Evolutionary conservation across 2,797 vertebrate genomes (phyloP).

Genomic region (Tangara arthus): DNA sequence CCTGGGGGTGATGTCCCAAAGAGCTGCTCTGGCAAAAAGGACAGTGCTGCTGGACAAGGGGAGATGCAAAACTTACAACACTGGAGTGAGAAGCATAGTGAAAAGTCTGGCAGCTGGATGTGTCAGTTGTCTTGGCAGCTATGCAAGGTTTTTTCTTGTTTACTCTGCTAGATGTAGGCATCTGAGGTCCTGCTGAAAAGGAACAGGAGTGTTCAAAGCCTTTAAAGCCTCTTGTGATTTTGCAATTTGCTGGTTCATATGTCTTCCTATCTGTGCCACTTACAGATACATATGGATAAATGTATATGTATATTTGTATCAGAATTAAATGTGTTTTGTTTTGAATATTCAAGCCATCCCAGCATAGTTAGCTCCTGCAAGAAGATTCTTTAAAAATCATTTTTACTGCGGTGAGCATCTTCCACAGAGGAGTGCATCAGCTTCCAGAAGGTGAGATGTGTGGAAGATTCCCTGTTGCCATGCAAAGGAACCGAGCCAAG

Average conservation of each 20-base stretch:
- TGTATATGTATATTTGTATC: neutral
- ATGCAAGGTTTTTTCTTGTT: neutral
- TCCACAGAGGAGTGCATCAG: neutral
- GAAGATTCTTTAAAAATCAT: neutral
- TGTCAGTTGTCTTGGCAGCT: neutral
- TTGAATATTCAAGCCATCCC: neutral
- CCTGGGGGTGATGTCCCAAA: neutral
- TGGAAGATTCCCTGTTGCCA: neutral
- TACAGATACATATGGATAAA: neutral
- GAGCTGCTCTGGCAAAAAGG: neutral
- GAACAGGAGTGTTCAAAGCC: neutral
- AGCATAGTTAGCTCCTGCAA: neutral
- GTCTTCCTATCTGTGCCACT: neutral
- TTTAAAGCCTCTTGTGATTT: neutral
- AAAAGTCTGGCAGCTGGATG: neutral
- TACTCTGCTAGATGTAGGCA: neutral
- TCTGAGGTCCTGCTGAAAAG: neutral
- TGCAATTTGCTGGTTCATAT: neutral
- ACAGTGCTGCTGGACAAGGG: neutral
- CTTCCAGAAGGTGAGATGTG: neutral
- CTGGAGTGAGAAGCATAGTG: accelerated
- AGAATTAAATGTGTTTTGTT: neutral
- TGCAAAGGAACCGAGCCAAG: neutral
- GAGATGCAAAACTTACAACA: neutral
- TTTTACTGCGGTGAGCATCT: neutral